phyloP scores from a whole-genome alignment of 2,888 invertebrate species.

The Chalcosyrphus nemorum region DNA sequence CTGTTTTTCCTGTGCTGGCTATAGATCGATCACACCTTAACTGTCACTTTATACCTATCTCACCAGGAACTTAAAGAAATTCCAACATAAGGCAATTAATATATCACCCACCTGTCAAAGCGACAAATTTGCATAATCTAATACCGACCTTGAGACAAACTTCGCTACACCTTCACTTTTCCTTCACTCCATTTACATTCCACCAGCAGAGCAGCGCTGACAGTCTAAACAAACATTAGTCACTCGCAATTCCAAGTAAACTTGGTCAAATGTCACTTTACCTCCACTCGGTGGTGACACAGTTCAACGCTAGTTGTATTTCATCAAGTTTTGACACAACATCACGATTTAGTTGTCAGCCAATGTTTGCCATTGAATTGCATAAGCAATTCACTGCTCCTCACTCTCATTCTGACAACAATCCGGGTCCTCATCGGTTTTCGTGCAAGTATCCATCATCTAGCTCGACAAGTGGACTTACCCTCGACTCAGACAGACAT shows the following conservation, averaged over 20 bases:
- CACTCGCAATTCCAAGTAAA: constrained; percentile 5
- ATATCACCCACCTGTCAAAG: constrained; percentile 8
- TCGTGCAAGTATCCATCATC: constrained; percentile 39
- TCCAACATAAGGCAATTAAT: not conserved
- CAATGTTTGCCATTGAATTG: constrained; percentile 51
- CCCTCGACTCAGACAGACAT: constrained; percentile 20
- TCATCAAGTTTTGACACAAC: constrained; percentile 53
- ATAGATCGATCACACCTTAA: too few species aligned
- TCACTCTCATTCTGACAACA: constrained; percentile 42
- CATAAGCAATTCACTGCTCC: constrained; percentile 28
- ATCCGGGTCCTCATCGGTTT: constrained; percentile 16
- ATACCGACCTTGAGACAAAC: constrained; percentile 37
- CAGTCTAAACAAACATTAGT: not conserved
- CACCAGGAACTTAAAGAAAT: constrained; percentile 14
- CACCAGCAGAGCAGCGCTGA: too few species aligned
- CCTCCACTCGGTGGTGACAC: constrained; percentile 8
- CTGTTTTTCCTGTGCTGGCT: too few species aligned
- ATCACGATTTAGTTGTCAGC: constrained; percentile 42
- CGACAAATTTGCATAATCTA: constrained; percentile 1
- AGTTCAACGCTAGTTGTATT: constrained; percentile 14
- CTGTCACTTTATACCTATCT: too few species aligned
- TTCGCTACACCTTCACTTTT: constrained; percentile 17
- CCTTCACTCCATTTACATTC: not conserved
- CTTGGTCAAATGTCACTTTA: constrained; percentile 59
- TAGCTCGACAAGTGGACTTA: constrained; percentile 32